A percentile compares a stretch with the other conserved stretches of the same genome.
phyloP scores from a whole-genome alignment of 2,113 vertebrate genomes.

The Varanus salvator region DNA sequence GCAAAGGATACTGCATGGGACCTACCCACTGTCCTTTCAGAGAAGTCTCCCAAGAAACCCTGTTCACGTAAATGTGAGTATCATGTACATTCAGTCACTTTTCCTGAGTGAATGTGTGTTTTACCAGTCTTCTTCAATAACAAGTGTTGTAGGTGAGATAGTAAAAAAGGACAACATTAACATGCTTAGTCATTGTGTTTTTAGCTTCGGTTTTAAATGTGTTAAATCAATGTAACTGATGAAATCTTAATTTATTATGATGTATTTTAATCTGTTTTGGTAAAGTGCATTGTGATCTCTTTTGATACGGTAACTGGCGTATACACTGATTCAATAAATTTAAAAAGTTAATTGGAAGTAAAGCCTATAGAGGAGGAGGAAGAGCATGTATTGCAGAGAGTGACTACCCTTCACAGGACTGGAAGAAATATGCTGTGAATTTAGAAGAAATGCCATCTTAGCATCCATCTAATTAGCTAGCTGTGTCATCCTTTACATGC shows the following conservation, averaged over 20 bases:
- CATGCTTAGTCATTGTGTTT: no score
- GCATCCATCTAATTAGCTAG: not conserved
- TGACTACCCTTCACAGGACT: not conserved
- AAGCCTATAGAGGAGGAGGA: not conserved
- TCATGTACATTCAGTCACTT: not conserved
- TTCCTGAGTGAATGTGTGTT: not conserved
- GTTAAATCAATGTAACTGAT: no score
- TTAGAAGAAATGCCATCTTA: not conserved
- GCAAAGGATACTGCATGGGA: not conserved
- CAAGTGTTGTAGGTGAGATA: not conserved
- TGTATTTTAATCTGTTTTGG: no score
- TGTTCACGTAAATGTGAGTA: not conserved
- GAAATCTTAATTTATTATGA: no score
- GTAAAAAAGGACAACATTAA: not conserved
- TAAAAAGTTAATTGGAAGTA: not conserved
- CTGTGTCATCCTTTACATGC: no score
- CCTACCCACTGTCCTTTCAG: not conserved
- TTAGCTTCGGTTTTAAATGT: no score
- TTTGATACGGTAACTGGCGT: no score
- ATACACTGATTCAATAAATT: no score
- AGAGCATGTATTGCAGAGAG: not conserved
- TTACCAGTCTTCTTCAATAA: not conserved
- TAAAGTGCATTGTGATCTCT: no score
- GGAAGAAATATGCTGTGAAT: not conserved
- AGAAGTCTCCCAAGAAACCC: not conserved